Base-by-base conservation (phyloP, 2,888 invertebrate species). In the Netelia fuscicornis region DNA sequence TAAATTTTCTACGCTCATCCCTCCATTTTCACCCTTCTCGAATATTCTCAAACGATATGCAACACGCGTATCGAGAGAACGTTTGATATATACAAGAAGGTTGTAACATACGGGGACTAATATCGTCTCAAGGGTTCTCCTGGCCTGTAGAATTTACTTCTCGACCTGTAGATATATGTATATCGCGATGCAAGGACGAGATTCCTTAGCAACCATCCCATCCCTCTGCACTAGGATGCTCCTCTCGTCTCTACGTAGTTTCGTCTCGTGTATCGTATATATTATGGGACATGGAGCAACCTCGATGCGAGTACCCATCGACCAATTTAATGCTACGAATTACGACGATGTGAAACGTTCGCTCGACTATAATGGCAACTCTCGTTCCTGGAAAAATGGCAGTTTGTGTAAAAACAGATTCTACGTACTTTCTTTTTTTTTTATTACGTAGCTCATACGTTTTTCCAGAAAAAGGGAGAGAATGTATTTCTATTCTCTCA, bases 131-230 rank as follows among this genome's bases (percentile, higher is more conserved):
- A 54, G 13, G 20, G 54, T 17, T 17, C 10, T 48, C 30, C 5
- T 30, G 17, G 13, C 56, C 44, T 37, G 13, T 62, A 71, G 48
- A 82, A 71, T 77, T 76, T 77, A 52, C 44, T 71, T 30, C 30
- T 30, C 30, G 6, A 30, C 30, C 5, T 5, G 2, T 30, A 2
- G 2, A 30, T 30, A 30, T 30, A 25, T 30, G 64, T 75, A 72
- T 74, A 86, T 86, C 65, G 62, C 0, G 85, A 83, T 85, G 70
- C 72, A 72, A 70, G 74, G 85, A 81, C 82, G 86, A 86, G 87
- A 87, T 87, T 87, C 77, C 84, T 78, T 84, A 82, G 86, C 76
- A 58, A 56, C 81, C 64, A 30, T 30, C 30, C 30, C 30, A 30
- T 30, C 30, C 30, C 30, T 30, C 30, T 30, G 30, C 5, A 30